Percentiles rank a stretch among this genome's conserved stretches.
Conservation (phyloP, 2,797 vertebrate species). For the Neostethus bicornis region DNA sequence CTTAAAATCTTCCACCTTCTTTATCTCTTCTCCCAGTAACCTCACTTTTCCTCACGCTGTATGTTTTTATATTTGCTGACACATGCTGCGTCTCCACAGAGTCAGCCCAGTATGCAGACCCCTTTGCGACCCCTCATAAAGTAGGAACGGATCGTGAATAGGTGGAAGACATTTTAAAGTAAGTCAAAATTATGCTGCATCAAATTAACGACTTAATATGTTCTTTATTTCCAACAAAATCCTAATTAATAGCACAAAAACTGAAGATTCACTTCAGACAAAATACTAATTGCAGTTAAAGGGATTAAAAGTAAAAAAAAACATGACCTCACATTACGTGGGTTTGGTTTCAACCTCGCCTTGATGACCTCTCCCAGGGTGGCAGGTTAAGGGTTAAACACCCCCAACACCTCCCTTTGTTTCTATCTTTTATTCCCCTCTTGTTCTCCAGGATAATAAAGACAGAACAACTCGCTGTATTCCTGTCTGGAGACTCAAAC, state of each 20-base stretch:
- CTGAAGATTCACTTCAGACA: neutral
- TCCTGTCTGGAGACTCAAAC: constrained; percentile 28
- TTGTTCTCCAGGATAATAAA: neutral
- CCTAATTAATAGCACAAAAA: neutral
- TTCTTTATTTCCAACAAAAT: neutral
- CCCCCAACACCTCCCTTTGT: neutral
- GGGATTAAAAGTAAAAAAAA: neutral
- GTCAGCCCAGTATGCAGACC: neutral
- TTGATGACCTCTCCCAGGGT: constrained; percentile 29
- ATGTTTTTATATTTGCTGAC: neutral
- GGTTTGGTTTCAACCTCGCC: neutral
- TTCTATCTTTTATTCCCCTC: neutral
- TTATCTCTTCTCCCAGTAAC: too few relatives aligned
- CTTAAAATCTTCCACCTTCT: too few relatives aligned
- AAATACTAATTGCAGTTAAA: neutral
- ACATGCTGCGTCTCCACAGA: neutral
- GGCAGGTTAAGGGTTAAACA: constrained; percentile 7
- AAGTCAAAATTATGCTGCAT: neutral
- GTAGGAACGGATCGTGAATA: neutral
- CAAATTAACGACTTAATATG: neutral
- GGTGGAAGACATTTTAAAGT: neutral
- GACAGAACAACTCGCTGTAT: constrained; percentile 20
- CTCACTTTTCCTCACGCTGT: too few relatives aligned
- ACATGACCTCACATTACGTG: neutral
- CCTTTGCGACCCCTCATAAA: neutral